phyloP scores from a whole-genome alignment of 2,113 vertebrate genomes.

The Phylloscopus trochiloides region DNA sequence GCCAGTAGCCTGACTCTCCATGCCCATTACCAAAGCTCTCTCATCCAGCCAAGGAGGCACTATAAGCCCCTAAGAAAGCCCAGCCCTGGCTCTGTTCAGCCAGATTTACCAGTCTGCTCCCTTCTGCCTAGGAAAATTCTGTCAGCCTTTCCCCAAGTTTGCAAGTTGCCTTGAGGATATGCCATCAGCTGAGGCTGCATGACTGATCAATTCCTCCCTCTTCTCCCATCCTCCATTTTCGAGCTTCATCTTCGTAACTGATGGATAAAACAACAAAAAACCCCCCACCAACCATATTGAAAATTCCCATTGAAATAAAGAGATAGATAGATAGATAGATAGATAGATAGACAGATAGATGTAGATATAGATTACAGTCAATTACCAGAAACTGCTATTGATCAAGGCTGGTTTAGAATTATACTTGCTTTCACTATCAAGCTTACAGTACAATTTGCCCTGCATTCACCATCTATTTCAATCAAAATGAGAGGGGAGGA shows the following conservation, averaged over 20 bases:
- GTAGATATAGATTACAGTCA: background rate
- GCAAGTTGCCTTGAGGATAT: background rate
- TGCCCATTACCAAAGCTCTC: background rate
- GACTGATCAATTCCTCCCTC: conserved; percentile 28
- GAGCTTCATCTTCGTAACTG: background rate
- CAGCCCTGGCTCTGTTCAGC: background rate
- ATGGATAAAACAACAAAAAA: background rate
- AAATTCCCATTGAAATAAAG: background rate
- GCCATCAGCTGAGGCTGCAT: background rate
- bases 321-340: background rate
- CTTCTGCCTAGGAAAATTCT: conserved; percentile 25
- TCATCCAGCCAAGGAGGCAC: background rate
- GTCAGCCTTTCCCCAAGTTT: background rate
- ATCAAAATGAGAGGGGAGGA: conserved; percentile 61
- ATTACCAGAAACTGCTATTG: conserved; percentile 52
- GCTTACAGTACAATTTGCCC: conserved; percentile 45
- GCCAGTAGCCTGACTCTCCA: background rate
- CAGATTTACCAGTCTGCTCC: conserved; percentile 4
- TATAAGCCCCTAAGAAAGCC: background rate
- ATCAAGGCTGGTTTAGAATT: conserved; percentile 39
- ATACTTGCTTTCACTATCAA: background rate
- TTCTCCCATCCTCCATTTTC: background rate
- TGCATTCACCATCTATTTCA: conserved; percentile 66
- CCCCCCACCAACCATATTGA: background rate
- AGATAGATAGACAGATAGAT: background rate